Evolutionary conservation across 1,140 invertebrate genomes (phyloP).

Genomic region (Drosophila suzukii): DNA sequence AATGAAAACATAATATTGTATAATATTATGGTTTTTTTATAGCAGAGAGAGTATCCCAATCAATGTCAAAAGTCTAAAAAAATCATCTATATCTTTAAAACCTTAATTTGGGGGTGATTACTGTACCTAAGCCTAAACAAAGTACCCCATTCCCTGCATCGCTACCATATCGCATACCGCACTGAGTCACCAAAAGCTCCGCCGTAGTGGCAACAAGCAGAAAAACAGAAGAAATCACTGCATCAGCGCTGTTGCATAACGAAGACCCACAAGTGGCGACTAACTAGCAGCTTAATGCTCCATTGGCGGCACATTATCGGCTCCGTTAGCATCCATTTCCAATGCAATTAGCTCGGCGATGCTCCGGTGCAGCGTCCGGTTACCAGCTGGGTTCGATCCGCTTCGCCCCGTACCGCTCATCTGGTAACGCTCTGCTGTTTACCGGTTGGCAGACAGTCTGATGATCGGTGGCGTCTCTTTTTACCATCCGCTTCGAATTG

Average conservation of each 20-base stretch:
- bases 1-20: too few species aligned
- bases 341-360: constrained; percentile 61
- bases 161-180: constrained; percentile 1
- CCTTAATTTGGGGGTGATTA: too few species aligned
- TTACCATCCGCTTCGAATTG: constrained; percentile 47
- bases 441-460: constrained; percentile 32
- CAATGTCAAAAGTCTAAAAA: too few species aligned
- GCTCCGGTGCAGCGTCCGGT: constrained; percentile 66
- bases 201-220: constrained; percentile 9
- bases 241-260: constrained; percentile 63
- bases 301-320: constrained; percentile 59
- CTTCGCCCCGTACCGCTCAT: constrained; percentile 37
- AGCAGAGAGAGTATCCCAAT: too few species aligned
- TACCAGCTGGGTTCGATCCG: constrained; percentile 61
- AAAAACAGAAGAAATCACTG: constrained; percentile 16
- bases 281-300: constrained; percentile 68
- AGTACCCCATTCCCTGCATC: constrained; percentile 9
- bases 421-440: constrained; percentile 16
- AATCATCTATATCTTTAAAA: neutral
- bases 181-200: constrained; percentile 27
- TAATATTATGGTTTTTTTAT: too few species aligned
- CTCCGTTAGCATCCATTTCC: constrained; percentile 61
- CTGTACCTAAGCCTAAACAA: constrained; percentile 2
- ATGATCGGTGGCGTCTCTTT: constrained; percentile 30
- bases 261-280: constrained; percentile 50